Evolutionary conservation across 2,797 vertebrate genomes (phyloP).

Genomic region (Pseudochirops corinnae): DNA sequence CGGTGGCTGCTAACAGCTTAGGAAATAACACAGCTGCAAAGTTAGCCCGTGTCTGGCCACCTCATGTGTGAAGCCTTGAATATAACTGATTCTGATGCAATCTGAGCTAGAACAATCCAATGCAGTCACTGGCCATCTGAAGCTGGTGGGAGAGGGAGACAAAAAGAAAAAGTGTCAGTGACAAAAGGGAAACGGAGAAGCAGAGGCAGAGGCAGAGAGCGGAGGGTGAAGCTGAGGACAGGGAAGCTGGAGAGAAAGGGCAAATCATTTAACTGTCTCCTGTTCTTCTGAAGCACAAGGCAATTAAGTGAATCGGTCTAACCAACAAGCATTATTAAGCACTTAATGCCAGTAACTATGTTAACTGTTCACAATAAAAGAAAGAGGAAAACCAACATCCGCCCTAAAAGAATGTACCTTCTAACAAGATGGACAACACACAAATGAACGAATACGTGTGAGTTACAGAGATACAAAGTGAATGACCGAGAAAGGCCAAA

Average conservation of each 20-base stretch:
- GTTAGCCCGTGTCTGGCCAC: constrained; percentile 24
- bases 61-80: constrained; percentile 29
- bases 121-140: constrained; percentile 22
- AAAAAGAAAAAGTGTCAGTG: constrained; percentile 43
- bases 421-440: background rate
- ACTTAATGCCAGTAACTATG: background rate
- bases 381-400: background rate
- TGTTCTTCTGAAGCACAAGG: background rate
- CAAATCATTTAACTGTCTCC: background rate
- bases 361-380: background rate
- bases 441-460: background rate
- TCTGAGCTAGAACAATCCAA: constrained; percentile 7
- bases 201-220: background rate
- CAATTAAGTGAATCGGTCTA: background rate
- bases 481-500: background rate
- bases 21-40: constrained; percentile 40
- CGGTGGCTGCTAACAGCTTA: constrained; percentile 14
- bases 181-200: constrained; percentile 16
- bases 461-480: background rate
- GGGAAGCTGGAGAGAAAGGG: background rate
- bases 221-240: background rate
- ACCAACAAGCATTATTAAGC: background rate
- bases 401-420: background rate
- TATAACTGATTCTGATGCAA: constrained; percentile 15
- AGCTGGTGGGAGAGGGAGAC: background rate